These are phyloP conservation scores for Origma solitaria DNA, from an alignment of 2,113 vertebrate species.

Conservation along the genomic window DNA sequence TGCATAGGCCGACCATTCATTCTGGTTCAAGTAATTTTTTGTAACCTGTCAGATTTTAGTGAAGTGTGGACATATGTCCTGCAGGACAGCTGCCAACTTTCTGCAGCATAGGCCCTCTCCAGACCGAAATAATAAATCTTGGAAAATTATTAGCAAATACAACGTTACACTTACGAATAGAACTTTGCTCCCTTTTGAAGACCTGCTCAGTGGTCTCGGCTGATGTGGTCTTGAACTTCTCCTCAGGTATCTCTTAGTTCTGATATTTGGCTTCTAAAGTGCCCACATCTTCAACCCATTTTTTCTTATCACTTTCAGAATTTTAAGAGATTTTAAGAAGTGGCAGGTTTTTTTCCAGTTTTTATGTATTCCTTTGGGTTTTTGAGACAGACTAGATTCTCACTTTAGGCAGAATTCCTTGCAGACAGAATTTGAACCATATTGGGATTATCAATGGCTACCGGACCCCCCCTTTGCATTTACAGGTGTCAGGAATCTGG, in stretches of 20 bases:
- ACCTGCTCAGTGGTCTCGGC: not conserved
- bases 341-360: not conserved
- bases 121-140: not conserved
- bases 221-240: not conserved
- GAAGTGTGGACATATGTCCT: no score
- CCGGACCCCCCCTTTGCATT: not conserved
- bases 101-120: not conserved
- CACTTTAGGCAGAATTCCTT: not conserved
- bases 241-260: not conserved
- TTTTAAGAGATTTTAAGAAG: not conserved
- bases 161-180: not conserved
- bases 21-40: not conserved
- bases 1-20: fast-evolving
- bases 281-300: not conserved
- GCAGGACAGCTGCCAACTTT: not conserved
- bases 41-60: not conserved
- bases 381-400: not conserved
- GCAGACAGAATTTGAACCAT: not conserved
- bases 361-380: not conserved
- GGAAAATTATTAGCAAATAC: not conserved
- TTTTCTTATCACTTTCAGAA: not conserved
- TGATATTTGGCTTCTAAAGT: not conserved
- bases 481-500: not conserved
- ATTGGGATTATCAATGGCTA: not conserved
- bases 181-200: not conserved